These are phyloP conservation scores for Drosophila phalerata DNA, from an alignment of 2,888 invertebrate species.

Conservation along the genomic window DNA sequence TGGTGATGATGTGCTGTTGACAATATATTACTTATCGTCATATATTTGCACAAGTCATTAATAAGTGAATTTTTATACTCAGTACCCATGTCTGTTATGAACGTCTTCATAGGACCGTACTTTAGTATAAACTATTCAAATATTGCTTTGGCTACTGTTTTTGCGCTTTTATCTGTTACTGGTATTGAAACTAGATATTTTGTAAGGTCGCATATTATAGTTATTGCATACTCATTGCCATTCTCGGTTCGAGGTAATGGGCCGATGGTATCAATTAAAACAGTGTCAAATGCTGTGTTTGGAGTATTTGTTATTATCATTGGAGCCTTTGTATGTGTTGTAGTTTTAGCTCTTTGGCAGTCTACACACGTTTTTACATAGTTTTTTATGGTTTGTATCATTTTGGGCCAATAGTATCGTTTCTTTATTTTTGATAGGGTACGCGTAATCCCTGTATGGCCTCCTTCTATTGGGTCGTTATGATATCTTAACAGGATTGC, in stretches of 20 bases:
- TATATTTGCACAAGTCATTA: constrained; percentile 2
- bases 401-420: background rate
- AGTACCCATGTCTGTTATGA: constrained; percentile 11
- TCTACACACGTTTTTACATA: constrained; percentile 8
- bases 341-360: constrained; percentile 8
- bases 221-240: constrained; percentile 13
- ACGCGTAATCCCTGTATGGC: constrained; percentile 8
- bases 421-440: constrained; percentile 11
- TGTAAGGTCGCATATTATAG: constrained; percentile 7
- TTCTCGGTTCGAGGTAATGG: background rate
- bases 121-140: background rate
- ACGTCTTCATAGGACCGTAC: constrained; percentile 11
- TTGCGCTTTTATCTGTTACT: constrained; percentile 8
- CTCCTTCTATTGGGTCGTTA: constrained; percentile 5
- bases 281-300: constrained; percentile 9
- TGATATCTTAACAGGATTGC: constrained; percentile 4
- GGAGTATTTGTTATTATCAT: constrained; percentile 1
- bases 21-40: constrained; percentile 3
- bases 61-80: constrained; percentile 8
- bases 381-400: background rate
- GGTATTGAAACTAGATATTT: constrained; percentile 8
- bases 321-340: constrained; percentile 4
- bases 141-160: constrained; percentile 7
- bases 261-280: constrained; percentile 3
- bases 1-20: constrained; percentile 8